Percentiles rank a stretch among this genome's conserved stretches.
Evolutionary conservation across 1,140 invertebrate genomes (phyloP).

Genomic region (Drosophila erecta): DNA sequence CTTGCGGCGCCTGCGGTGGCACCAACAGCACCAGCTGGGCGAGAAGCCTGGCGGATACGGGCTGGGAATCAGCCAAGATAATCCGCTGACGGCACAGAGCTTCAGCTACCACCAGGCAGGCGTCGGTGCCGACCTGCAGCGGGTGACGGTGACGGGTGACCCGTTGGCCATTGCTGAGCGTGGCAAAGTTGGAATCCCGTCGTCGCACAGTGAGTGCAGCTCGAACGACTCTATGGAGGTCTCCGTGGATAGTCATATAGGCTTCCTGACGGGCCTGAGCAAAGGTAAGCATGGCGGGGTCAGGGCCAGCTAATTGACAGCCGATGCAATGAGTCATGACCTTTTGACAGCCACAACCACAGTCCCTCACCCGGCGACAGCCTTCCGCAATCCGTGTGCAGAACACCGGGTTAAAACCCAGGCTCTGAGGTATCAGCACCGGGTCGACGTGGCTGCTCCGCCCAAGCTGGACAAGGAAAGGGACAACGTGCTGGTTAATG

Average conservation of each 20-base stretch:
- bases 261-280: conserved; percentile 80
- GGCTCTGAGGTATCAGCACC: conserved; percentile 59
- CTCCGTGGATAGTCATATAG: conserved; percentile 81
- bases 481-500: conserved; percentile 54
- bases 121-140: conserved; percentile 69
- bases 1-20: conserved; percentile 87
- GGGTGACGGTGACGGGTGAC: conserved; percentile 77
- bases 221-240: conserved; percentile 84
- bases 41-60: conserved; percentile 73
- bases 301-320: conserved; percentile 3
- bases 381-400: conserved; percentile 57
- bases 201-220: conserved; percentile 84
- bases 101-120: conserved; percentile 74
- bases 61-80: conserved; percentile 63
- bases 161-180: conserved; percentile 81
- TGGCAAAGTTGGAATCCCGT: conserved; percentile 83
- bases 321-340: conserved; percentile 8
- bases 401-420: conserved; percentile 56
- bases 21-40: conserved; percentile 71
- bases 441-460: conserved; percentile 56
- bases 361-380: conserved; percentile 26
- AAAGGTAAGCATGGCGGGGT: conserved; percentile 62
- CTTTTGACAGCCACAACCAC: conserved; percentile 29
- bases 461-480: conserved; percentile 57
- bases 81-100: conserved; percentile 67